Percentiles rank a stretch among this genome's conserved stretches.
These are phyloP conservation scores for Melanocharis versteri DNA, from an alignment of 2,113 vertebrate genomes.

Conservation along the genomic window DNA sequence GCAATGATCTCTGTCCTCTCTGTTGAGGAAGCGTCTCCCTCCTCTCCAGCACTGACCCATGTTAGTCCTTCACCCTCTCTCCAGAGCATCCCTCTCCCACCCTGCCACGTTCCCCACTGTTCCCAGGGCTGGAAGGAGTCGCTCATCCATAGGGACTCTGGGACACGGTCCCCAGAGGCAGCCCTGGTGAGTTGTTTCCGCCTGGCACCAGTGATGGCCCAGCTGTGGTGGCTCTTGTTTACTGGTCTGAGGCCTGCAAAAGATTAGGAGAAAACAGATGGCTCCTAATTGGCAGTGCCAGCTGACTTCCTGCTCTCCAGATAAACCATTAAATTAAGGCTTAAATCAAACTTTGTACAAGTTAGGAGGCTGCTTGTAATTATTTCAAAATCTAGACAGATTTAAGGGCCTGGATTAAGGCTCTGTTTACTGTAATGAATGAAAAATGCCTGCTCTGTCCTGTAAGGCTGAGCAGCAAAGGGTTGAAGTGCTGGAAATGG, in stretches of 20 bases:
- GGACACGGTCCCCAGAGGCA: not conserved
- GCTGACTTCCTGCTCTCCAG: slow-evolving; percentile 36
- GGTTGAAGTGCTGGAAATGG: not conserved
- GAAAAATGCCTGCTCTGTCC: not conserved
- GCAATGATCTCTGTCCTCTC: not conserved
- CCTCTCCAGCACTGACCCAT: not conserved
- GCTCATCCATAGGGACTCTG: not conserved
- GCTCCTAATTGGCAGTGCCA: slow-evolving; percentile 35
- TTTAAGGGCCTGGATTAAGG: not conserved
- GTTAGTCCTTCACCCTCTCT: not conserved
- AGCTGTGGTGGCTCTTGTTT: not conserved
- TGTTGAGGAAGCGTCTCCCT: not conserved
- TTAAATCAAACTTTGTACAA: slow-evolving; percentile 4
- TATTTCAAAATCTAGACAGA: slow-evolving; percentile 9
- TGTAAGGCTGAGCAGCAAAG: not conserved
- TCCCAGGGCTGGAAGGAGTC: not conserved
- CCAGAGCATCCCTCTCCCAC: not conserved
- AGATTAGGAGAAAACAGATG: slow-evolving; percentile 45
- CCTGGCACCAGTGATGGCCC: not conserved
- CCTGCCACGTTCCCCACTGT: accelerated
- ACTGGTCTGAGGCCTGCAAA: not conserved
- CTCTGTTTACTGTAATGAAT: not conserved
- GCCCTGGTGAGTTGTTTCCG: accelerated
- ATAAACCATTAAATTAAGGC: slow-evolving; percentile 10
- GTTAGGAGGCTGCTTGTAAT: slow-evolving; percentile 23